Base-by-base conservation (phyloP, 2,888 invertebrate species). In the Torymus auratus region DNA sequence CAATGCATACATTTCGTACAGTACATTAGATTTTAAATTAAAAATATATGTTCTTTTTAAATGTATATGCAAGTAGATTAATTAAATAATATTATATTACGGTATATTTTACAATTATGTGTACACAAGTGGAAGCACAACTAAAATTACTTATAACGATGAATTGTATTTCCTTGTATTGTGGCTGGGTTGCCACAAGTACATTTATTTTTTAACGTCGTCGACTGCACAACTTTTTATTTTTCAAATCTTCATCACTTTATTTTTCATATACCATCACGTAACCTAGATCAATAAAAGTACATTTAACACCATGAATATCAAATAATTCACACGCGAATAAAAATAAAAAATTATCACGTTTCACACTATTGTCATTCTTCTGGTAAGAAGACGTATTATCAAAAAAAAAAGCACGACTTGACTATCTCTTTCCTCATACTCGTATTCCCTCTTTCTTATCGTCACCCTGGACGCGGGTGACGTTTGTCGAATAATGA, bases 61-160 rank as follows among this genome's bases (percentile, higher is more conserved):
- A 72, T 78, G 28, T 61, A 70, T 12, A 76, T 76, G 70, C 7
- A 41, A 41, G 41, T 41, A 41, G 41, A 58, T 64, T 77, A 15
- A 28, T 64, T 64, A 77, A 76, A 62, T 62, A 62, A 2, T 56
- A 71, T 2, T 58, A 73, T 60, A 58, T 68, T 78, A 75, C 82
- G 76, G 69, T 83, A 85, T 70, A 83, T 78, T 85, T 82, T 73
- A 86, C 84, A 86, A 83, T 78, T 41, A 23, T 82, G 76, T 69
- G 11, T 41, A 76, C 52, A 70, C 50, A 50, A 41, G 17, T 56
- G 5, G 15, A 14, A 74, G n/a, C 79, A 80, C 70, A 65, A 20
- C 41, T 80, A 70, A 60, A 74, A 68, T 73, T 41, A 74, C 4
- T 53, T 50, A 12, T 20, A 70, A 11, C 15, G 53, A 15, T 60